Percentiles rank a stretch among this genome's conserved stretches.
phyloP scores from a whole-genome alignment of 2,113 vertebrate genomes.

The Globicephala melas region DNA sequence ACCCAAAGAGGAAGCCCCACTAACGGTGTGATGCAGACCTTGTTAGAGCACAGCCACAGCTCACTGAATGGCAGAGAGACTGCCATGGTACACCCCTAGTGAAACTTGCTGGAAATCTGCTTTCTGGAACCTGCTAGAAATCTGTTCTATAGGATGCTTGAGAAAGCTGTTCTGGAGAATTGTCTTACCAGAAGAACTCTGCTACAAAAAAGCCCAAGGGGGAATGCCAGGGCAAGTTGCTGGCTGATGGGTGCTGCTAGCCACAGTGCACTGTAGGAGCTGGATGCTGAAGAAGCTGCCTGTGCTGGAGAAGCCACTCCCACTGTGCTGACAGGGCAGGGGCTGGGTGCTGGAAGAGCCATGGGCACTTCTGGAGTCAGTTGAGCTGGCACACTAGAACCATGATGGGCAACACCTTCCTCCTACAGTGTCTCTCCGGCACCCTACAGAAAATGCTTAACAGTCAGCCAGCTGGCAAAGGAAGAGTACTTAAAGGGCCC shows the following conservation, averaged over 20 bases:
- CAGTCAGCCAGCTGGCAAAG: not conserved
- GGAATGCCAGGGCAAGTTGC: not conserved
- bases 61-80: not conserved
- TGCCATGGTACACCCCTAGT: not conserved
- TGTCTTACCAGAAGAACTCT: not conserved
- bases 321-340: too few relatives aligned
- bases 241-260: not conserved
- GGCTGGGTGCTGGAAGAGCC: not conserved
- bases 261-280: not conserved
- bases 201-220: not conserved
- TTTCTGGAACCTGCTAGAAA: not conserved
- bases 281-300: not conserved
- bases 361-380: not conserved
- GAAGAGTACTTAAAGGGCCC: not conserved
- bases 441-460: not conserved
- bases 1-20: not conserved
- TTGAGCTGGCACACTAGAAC: not conserved
- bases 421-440: not conserved
- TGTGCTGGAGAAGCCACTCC: not conserved
- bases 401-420: not conserved
- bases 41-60: not conserved
- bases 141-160: not conserved
- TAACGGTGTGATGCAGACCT: not conserved
- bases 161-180: not conserved
- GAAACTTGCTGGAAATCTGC: not conserved